Base-by-base conservation (phyloP, 2,113 vertebrate species). In the Neomonachus schauinslandi region DNA sequence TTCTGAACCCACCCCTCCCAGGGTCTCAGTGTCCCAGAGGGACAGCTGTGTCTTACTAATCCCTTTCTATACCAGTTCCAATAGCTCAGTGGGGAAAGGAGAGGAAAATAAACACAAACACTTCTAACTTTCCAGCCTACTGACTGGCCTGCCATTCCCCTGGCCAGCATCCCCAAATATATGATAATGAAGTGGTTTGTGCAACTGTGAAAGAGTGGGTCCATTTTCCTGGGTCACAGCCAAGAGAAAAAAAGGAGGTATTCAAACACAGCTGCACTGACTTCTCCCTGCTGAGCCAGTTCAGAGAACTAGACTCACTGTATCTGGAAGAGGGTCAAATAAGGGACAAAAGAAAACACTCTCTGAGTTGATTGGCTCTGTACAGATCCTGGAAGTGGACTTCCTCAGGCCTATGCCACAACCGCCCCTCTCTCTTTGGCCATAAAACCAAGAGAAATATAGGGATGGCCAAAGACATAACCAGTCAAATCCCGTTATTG, bases 151-250 rank as follows among this genome's bases (percentile, higher is more conserved):
- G 84, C 80, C 71, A 61, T 65, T 96, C 49, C 57, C 76, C 91
- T 92, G 59, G 91, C 61, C 71, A 96, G 82, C 49, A 95, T 71
- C 84, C 76, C 95, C 90, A 94, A 87, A 95, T 94, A 28, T 82
- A 96, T 92, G 94, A 87, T 96, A 98, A 95, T 96, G 95, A 92
- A 97, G 80, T 67, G 84, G 94, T 42, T 85, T 92, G 63, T 85
- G 51, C 55, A 72, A 95, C 33, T 63, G 13, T 51, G 14, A 89
- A 84, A 92, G 55, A 63, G 65, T n/a, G 51, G 61, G 49, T 71
- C 59, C 15, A 13, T 72, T 94, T 76, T 77, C 72, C 63, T 93
- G 42, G 67, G 33, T 76, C 15, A 57, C 22, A 53, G 65, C 82
- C 85, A 79, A 87, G 26, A 31, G n/a, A 72, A 49, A 82, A 61